These are phyloP conservation scores for Colaptes auratus DNA, from an alignment of 2,113 vertebrate genomes.

Conservation along the genomic window DNA sequence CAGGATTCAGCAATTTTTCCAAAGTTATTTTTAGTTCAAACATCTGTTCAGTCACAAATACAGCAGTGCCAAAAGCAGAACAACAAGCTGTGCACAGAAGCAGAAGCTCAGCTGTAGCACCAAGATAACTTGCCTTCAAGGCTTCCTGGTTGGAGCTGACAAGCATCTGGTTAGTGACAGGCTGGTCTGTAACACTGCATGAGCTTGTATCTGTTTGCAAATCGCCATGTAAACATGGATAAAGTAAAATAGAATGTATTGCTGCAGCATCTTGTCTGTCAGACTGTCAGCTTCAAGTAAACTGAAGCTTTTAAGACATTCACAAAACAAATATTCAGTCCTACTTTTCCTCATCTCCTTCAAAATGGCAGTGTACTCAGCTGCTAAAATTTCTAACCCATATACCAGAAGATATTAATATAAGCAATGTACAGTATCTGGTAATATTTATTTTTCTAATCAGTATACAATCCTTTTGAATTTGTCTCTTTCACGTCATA, in stretches of 20 bases:
- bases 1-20: not conserved
- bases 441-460: not conserved
- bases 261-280: not conserved
- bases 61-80: not conserved
- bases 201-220: constrained; percentile 16
- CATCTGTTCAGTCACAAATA: constrained; percentile 1
- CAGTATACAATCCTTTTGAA: not conserved
- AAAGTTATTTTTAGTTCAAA: constrained; percentile 14
- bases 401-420: not conserved
- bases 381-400: not conserved
- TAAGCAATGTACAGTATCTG: not conserved
- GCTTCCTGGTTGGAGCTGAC: not conserved
- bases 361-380: not conserved
- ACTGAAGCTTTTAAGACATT: not conserved
- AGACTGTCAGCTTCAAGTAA: not conserved
- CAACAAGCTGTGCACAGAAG: not conserved
- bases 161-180: not conserved
- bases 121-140: not conserved
- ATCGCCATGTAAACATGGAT: not conserved
- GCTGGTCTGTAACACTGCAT: constrained; percentile 6
- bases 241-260: not conserved
- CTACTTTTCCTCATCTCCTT: not conserved
- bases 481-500: not conserved
- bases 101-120: not conserved
- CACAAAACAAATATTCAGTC: not conserved